Evolutionary conservation across 1,140 invertebrate species (phyloP).

Genomic region (Plodia interpunctella): DNA sequence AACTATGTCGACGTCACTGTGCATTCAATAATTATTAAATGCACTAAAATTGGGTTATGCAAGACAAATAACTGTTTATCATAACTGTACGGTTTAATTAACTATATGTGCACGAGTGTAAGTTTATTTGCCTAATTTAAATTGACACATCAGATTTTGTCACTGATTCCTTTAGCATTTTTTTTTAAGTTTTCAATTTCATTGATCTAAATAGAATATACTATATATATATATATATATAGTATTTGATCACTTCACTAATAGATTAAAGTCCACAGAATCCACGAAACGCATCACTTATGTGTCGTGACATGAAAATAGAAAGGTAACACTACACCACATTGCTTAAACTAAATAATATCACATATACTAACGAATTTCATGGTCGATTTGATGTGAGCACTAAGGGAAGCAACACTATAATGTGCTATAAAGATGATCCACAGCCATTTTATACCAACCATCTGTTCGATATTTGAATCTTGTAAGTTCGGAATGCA

Average conservation of each 20-base stretch:
- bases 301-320: constrained; percentile 13
- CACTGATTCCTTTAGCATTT: too few species aligned
- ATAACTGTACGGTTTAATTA: too few species aligned
- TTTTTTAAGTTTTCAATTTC: too few species aligned
- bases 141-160: too few species aligned
- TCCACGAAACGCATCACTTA: constrained; percentile 2
- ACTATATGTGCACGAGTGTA: too few species aligned
- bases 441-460: constrained; percentile 37
- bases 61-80: too few species aligned
- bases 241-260: constrained; percentile 7
- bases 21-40: too few species aligned
- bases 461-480: constrained; percentile 15
- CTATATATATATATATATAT: too few species aligned
- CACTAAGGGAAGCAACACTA: constrained; percentile 25
- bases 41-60: too few species aligned
- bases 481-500: constrained; percentile 11
- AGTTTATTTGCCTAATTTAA: too few species aligned
- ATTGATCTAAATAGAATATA: too few species aligned
- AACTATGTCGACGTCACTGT: too few species aligned
- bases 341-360: constrained; percentile 10
- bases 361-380: constrained; percentile 60
- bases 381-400: constrained; percentile 34
- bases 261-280: not conserved
- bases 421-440: constrained; percentile 31
- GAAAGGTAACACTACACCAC: constrained; percentile 19